Base-by-base conservation (phyloP, 2,797 vertebrate species). In the Sylvilagus floridanus region DNA sequence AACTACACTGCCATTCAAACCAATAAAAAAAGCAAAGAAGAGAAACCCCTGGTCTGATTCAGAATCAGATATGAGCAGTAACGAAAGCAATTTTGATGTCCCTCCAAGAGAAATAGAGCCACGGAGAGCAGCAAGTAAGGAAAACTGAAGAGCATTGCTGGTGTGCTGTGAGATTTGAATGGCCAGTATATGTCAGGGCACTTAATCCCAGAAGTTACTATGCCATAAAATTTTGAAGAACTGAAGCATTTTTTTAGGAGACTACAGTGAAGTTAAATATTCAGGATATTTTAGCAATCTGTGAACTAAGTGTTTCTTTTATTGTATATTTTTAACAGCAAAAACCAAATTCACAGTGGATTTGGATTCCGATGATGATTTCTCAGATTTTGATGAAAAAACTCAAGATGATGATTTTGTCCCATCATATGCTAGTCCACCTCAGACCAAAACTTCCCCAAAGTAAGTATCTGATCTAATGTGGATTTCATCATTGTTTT, bases 1-100 rank as follows among this genome's bases (percentile, higher is more conserved):
- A 98, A 98, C 98, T 96, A 99, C 98, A 1, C 98, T 99, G 14
- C 98, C 98, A 24, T 99, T 99, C 97, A 99, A 99, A 89, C 98
- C 99, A 13, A 3, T 98, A 62, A 96, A 98, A 97, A 99, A 99
- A 96, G 98, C 97, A 84, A 97, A 97, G 92, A 99, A 99, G 97
- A 99, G 92, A 96, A 99, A 98, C 60, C 96, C 97, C 0, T 98
- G 98, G 98, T 99, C 99, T 2, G 99, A 99, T n/a, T 98, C 98
- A 0, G 98, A 95, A 6, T 63, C 54, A 52, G 98, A 97, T 35
- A 50, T 86, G 83, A 97, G 97, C n/a, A 93, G 84, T 96, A 63
- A 92, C 0, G 96, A 97, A 96, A 97, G 87, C 90, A 96, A 97
- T 75, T 97, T 97, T 72, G 98, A 98, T 42, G 77, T 78, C 0